Conservation (phyloP, 2,113 vertebrate species). For the Lepidothrix coronata region DNA sequence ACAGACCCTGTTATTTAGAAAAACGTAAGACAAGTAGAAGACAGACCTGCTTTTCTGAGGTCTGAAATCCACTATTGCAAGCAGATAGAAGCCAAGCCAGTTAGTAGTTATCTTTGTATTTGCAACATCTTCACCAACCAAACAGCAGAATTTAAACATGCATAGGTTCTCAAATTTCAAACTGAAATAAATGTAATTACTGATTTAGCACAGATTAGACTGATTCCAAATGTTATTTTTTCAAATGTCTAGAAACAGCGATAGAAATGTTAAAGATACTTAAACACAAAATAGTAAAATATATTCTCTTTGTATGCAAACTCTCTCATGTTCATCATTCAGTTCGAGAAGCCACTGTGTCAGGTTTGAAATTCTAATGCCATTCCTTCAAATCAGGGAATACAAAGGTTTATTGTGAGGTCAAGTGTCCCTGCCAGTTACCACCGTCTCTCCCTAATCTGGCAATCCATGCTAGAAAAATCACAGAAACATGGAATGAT, state of each 20-base stretch:
- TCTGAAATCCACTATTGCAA: not conserved
- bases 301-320: not conserved
- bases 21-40: not conserved
- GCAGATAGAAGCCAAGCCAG: not conserved
- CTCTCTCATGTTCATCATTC: not conserved
- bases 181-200: not conserved
- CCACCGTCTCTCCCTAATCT: not conserved
- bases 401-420: slow-evolving; percentile 21
- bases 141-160: not conserved
- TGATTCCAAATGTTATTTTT: not conserved
- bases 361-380: slow-evolving; percentile 19
- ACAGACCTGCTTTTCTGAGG: not conserved
- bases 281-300: not conserved
- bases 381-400: not conserved
- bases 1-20: not conserved
- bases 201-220: not conserved
- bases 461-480: not conserved
- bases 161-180: not conserved
- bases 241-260: not conserved
- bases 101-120: not conserved
- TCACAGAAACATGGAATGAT: not conserved
- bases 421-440: not conserved
- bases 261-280: not conserved
- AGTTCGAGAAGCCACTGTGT: not conserved
- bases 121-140: not conserved